Conservation (phyloP, 2,113 vertebrate species). For the Cryptomyrus ogoouensis region DNA sequence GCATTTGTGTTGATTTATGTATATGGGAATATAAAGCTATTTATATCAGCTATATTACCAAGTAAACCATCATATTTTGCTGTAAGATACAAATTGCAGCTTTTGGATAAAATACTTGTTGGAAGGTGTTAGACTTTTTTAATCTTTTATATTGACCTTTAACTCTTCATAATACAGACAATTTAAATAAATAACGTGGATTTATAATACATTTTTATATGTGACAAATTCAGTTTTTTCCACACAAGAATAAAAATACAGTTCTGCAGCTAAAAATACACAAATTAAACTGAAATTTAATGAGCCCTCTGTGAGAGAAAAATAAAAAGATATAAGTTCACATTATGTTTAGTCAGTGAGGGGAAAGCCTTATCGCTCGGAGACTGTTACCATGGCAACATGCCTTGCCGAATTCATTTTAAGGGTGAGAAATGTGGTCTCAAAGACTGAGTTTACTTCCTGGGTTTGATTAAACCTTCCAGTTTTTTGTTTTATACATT, state of each 20-base stretch:
- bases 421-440: neutral
- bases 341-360: conserved; percentile 16
- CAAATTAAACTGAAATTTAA: conserved; percentile 14
- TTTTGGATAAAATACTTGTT: neutral
- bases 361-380: neutral
- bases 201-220: neutral
- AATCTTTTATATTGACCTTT: neutral
- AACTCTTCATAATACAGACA: neutral
- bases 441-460: conserved; percentile 3
- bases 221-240: neutral
- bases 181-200: neutral
- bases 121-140: neutral
- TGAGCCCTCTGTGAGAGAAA: conserved; percentile 15
- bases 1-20: neutral
- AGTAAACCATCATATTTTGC: neutral
- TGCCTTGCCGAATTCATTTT: conserved; percentile 16
- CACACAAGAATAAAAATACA: neutral
- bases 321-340: conserved; percentile 20
- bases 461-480: conserved; percentile 7
- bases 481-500: neutral
- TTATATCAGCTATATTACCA: neutral
- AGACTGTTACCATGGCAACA: conserved; percentile 20
- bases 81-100: neutral
- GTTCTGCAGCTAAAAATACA: conserved; percentile 2
- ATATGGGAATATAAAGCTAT: neutral